phyloP scores from a whole-genome alignment of 2,113 vertebrate genomes.

The Daboia siamensis region DNA sequence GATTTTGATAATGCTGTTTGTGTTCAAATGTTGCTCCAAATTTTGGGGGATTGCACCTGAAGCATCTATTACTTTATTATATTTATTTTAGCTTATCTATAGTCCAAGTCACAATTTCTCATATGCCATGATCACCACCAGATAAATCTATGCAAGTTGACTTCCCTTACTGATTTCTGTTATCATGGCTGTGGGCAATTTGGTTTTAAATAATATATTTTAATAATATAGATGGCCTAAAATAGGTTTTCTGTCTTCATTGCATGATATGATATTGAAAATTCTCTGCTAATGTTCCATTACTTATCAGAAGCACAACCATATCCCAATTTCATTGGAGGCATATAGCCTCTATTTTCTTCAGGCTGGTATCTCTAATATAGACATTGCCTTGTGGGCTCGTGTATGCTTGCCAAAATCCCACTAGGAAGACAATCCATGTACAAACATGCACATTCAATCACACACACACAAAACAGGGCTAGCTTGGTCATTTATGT shows the following conservation, averaged over 20 bases:
- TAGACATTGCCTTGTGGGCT: neutral
- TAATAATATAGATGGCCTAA: neutral
- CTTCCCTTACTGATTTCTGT: neutral
- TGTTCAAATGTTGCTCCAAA: neutral
- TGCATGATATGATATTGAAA: neutral
- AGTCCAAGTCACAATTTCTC: neutral
- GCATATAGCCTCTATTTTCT: neutral
- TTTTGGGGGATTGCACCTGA: too few relatives aligned
- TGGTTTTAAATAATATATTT: neutral
- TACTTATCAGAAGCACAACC: neutral
- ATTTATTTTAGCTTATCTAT: neutral
- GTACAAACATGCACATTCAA: neutral
- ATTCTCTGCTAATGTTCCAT: neutral
- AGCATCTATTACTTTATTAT: neutral
- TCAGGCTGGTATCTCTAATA: neutral
- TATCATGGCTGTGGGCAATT: neutral
- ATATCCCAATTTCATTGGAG: neutral
- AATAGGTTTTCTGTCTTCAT: neutral
- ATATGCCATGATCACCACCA: neutral
- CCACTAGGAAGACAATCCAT: neutral
- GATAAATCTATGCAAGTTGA: neutral
- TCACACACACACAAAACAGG: neutral
- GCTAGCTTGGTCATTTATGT: neutral
- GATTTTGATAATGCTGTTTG: neutral
- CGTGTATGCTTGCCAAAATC: neutral